Base-by-base conservation (phyloP, 2,888 invertebrate genomes). In the Epistrophe grossulariae region DNA sequence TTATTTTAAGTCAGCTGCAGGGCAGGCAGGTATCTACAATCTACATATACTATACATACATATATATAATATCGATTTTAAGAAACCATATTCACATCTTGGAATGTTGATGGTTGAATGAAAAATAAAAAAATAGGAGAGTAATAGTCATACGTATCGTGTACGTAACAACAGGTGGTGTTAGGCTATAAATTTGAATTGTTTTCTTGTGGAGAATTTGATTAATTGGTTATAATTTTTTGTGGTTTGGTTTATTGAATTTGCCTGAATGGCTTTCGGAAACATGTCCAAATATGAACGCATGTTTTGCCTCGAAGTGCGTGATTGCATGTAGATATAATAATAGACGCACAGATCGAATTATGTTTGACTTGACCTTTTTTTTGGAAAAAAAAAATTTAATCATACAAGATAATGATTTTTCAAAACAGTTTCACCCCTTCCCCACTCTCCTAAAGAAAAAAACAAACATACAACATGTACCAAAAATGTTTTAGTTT, bases 141-240 rank as follows among this genome's bases (percentile, higher is more conserved):
- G 19, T 24, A 24, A 68, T 17, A 48, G 4, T 31, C 4, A 31
- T 45, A 70, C 52, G 24, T 62, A 15, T 60, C 48, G 48, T 55
- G 28, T 52, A 68, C 62, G 43, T 68, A 79, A 68, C 79, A 79
- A 68, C 83, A 79, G 79, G 79, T 83, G 57, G 68, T 70, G 70
- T 55, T 70, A 28, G 79, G 68, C 45, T 73, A 83, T 72, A 78
- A 71, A 66, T 68, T 66, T 73, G 68, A 73, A 79, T 79, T 79
- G 60, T 83, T 79, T 78, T 59, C 43, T 43, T n/a, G 40, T 28
- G 40, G 24, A 74, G 50, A 45, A 66, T 73, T 64, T 81, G 79
- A 73, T 83, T 79, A 83, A 83, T 79, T 83, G 83, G 52, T 70
- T 45, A 64, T 79, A 73, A 79, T 79, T 70, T 72, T 50, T 6